Base-by-base conservation (phyloP, 2,888 invertebrate species). In the Phyto melanocephala region DNA sequence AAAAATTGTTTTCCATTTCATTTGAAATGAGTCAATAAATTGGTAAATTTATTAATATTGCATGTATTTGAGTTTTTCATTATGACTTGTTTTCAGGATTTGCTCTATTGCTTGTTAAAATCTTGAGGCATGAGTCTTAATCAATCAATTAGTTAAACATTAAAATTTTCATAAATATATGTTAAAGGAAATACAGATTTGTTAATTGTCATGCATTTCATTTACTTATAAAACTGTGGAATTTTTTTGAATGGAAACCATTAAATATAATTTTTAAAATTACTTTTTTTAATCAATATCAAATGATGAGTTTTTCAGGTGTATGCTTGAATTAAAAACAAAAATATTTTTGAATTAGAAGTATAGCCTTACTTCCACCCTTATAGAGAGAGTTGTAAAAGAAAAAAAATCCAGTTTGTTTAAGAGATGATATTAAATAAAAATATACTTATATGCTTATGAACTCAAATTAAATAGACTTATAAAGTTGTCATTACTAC, bases 21-120 rank as follows among this genome's bases (percentile, higher is more conserved):
- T 45, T 54, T 63, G 42, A 74, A 65, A 76, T 81, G 80, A 83
- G 79, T 81, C 78, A 84, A 85, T 85, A 85, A 85, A 85, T 67
- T 82, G 77, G 63, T 54, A 72, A 83, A 84, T 84, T 85, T 85
- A 84, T 85, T 76, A 77, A 63, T 74, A 72, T 56, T 70, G 35
- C 40, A 37, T 40, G 15, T 3, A n/a, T 47, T 54, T n/a, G 13
- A 10, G 15, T 47, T 47, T 78, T 24, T 8, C n/a, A 24, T 22
- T 24, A 45, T 33, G 52, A 3, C 20, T 33, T 65, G 37, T 58
- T 67, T 24, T 52, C n/a, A 68, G 28, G 24, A 60, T 68, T 67
- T 58, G 50, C 52, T 62, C 13, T 47, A 17, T 65, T 54, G 8
- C 28, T 56, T 35, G 35, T 33, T 47, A 37, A 47, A 47, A 40